Base-by-base conservation (phyloP, 2,888 invertebrate genomes). In the Podabrus alpinus region DNA sequence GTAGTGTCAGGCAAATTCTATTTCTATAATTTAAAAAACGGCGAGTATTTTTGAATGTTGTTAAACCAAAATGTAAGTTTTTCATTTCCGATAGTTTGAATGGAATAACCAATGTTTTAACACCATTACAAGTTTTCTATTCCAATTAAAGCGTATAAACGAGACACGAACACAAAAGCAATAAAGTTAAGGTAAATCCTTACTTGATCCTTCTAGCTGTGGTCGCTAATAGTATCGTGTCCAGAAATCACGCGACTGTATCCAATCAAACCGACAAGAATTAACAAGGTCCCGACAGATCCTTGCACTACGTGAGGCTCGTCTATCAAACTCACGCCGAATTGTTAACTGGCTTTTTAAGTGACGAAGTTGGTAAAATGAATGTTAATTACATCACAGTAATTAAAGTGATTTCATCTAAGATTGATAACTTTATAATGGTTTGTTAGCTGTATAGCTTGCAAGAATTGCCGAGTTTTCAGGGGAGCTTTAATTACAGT, bases 121-220 rank as follows among this genome's bases (percentile, higher is more conserved):
- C 16, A 13, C 66, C 71, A 72, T 69, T 72, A 66, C 71, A 76
- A 74, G 72, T 73, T 72, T 69, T 74, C 59, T 73, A 69, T 75
- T 75, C 75, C 77, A 79, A 77, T 78, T 77, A 79, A 79, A 75
- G 73, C 77, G 72, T 76, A 78, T 78, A 79, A 79, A 75, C 71
- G 73, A 73, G 76, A 79, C 72, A 75, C 74, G 72, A 79, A 79
- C 77, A 76, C 74, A 72, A 81, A 81, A 80, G 81, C 82, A 82
- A 82, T 82, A 82, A 82, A 81, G 80, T 79, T 77, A 79, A 81
- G 79, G 82, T 82, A 82, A 83, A 83, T 82, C 82, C 83, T 66
- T 45, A 73, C 73, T 77, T 82, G 82, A 82, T 82, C 82, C 82
- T 78, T 68, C 73, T 75, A 77, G 80, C 78, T 79, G 80, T 79